Evolutionary conservation across 2,113 vertebrate species (phyloP), one percentile per base, ranked within the genome.

Genomic region (Elephas maximus): DNA sequence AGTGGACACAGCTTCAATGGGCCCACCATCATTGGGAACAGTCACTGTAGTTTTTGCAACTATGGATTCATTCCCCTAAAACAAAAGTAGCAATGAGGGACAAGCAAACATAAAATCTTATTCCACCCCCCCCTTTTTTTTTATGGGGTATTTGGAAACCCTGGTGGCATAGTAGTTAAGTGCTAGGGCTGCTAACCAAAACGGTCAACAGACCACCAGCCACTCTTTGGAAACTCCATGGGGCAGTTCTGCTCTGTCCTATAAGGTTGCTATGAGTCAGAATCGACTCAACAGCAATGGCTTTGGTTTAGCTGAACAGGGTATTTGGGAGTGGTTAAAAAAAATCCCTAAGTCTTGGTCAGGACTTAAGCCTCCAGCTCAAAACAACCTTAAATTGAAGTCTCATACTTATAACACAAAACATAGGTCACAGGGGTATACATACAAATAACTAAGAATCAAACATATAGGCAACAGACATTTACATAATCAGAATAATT

Each of bases 1-100:
- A 78, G 99, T 99, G 5, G 99, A 99, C 44, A 99, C 97, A 0
- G 99, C 99, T 97, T 99, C 99, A 45, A 99, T 99, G 7, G 99
- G 99, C 26, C 99, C 99, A 8, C 99, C 99, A 88, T 99, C 98
- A 0, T 84, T 98, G 62, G 99, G 99, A 53, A 99, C 99, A 18
- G 98, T 99, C 91, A 99, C 97, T 23, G 99, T 99, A 67, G 99
- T 99, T 98, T 99, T 99, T 28, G 99, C 99, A 84, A 99, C 99
- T 57, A 99, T 99, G 81, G 99, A 99, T 94, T 99, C 99, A 69
- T 99, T 99, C 51, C 97, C 99, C 99, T 99, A 95, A 6, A 96
- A 95, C 62, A 96, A 94, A 93, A 83, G 44, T 18, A 84, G 15
- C 41, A 81, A 92, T 60, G 69, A 97, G 21, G 48, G 17, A 80